These are phyloP conservation scores for Lissocephala sabroskyi DNA, from an alignment of 2,888 invertebrate species.

Conservation along the genomic window DNA sequence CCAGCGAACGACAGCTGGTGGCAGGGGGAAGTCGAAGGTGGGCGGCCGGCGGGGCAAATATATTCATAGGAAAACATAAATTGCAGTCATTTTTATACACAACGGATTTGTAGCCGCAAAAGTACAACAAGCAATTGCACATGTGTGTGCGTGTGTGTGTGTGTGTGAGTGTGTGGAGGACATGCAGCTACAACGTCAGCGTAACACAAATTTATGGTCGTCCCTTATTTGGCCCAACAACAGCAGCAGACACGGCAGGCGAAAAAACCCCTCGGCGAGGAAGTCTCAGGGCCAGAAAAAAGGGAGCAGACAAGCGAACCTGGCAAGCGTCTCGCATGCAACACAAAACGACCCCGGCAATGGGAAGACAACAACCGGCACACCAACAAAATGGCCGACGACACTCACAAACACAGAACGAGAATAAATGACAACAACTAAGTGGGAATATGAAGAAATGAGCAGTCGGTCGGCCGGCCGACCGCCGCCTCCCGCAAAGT, in stretches of 20 bases:
- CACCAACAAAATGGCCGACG: no score
- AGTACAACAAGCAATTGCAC: slow-evolving; percentile 33
- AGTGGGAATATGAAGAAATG: slow-evolving; percentile 34
- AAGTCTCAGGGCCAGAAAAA: no score
- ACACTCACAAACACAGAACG: slow-evolving; percentile 20
- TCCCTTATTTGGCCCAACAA: slow-evolving; percentile 40
- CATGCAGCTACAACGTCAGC: slow-evolving; percentile 42
- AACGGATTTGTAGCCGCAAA: slow-evolving; percentile 62
- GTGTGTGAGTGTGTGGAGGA: slow-evolving; percentile 23
- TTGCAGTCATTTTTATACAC: slow-evolving; percentile 67
- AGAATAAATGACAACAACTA: slow-evolving; percentile 48
- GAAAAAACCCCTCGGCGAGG: no score
- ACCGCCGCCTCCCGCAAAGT: neutral
- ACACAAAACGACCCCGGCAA: neutral
- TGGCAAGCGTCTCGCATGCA: slow-evolving; percentile 3
- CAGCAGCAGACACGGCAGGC: slow-evolving; percentile 15
- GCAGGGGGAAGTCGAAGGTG: slow-evolving; percentile 6
- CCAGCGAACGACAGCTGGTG: no score
- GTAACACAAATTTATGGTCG: slow-evolving; percentile 65
- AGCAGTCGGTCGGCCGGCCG: slow-evolving; percentile 5
- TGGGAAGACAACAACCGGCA: slow-evolving; percentile 11
- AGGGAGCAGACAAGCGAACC: neutral
- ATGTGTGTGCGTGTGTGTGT: slow-evolving; percentile 18
- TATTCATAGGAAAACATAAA: slow-evolving; percentile 68
- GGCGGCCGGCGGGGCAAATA: slow-evolving; percentile 26